Evolutionary conservation across 2,113 vertebrate genomes (phyloP).

Genomic region (Phasianus colchicus): DNA sequence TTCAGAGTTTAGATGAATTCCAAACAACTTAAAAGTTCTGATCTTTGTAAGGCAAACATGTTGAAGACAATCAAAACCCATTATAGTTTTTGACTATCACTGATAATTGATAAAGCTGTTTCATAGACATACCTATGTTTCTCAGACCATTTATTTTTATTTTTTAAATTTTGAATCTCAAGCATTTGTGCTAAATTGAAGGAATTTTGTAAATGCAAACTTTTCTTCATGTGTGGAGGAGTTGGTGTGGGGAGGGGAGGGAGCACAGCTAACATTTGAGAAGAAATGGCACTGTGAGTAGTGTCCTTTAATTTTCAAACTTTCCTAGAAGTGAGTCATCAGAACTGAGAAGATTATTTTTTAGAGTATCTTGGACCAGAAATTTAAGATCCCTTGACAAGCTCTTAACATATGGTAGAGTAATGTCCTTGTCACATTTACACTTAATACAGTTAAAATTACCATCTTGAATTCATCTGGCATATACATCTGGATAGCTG

Average conservation of each 20-base stretch:
- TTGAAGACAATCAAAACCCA: neutral
- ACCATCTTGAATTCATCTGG: conserved; percentile 16
- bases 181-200: neutral
- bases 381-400: neutral
- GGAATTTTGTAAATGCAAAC: neutral
- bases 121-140: neutral
- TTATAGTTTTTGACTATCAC: neutral
- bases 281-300: neutral
- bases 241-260: neutral
- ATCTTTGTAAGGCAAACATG: neutral
- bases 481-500: neutral
- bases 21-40: neutral
- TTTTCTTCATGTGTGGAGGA: neutral
- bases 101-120: neutral
- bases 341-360: neutral
- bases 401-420: neutral
- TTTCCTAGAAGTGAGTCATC: neutral
- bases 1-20: neutral
- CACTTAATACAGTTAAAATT: neutral
- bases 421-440: conserved; percentile 21
- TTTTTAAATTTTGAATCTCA: neutral
- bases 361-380: neutral
- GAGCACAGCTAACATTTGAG: neutral
- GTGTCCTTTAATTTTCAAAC: neutral
- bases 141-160: neutral